phyloP scores from a whole-genome alignment of 2,888 invertebrate genomes.

The Lepidonotus clava region DNA sequence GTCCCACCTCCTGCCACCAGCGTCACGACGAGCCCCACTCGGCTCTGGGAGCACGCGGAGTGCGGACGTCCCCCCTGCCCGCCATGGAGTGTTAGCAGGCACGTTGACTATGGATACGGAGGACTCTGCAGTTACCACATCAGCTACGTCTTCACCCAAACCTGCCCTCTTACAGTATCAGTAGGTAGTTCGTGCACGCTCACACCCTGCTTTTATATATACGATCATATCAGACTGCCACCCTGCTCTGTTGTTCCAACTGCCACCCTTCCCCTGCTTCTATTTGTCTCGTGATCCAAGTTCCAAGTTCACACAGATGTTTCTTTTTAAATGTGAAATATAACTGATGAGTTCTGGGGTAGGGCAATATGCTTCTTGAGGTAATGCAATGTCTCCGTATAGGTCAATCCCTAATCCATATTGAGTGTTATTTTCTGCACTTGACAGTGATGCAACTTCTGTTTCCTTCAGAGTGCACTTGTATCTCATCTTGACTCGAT shows the following conservation, averaged over 20 bases:
- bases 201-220: too few relatives aligned
- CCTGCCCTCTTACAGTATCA: slow-evolving; percentile 49
- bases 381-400: too few relatives aligned
- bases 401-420: too few relatives aligned
- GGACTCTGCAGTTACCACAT: background rate
- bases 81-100: slow-evolving; percentile 38
- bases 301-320: background rate
- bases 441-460: too few relatives aligned
- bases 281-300: background rate
- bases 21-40: background rate
- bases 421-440: too few relatives aligned
- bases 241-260: background rate
- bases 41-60: background rate
- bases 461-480: too few relatives aligned
- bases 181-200: slow-evolving; percentile 43
- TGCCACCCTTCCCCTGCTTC: background rate
- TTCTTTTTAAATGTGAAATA: too few relatives aligned
- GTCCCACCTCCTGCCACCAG: background rate
- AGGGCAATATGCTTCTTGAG: too few relatives aligned
- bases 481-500: too few relatives aligned
- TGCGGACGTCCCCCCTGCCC: slow-evolving; percentile 12
- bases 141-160: slow-evolving; percentile 39
- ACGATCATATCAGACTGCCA: too few relatives aligned
- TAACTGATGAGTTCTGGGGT: too few relatives aligned
- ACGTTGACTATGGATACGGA: slow-evolving; percentile 48